phyloP scores from a whole-genome alignment of 2,113 vertebrate species.

The Trichomycterus rosablanca region DNA sequence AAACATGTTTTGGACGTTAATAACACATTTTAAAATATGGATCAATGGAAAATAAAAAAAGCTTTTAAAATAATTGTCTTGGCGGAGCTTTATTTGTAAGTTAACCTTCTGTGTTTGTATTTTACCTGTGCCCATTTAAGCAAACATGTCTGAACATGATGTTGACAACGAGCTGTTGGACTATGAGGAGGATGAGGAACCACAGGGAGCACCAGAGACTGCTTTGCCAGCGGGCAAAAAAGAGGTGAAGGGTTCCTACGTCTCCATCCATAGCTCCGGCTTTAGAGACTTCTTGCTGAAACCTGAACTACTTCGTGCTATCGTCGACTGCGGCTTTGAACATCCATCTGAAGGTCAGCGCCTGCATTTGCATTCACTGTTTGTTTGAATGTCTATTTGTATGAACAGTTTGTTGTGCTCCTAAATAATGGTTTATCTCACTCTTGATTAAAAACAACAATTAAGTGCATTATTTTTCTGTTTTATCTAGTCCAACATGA shows the following conservation, averaged over 20 bases:
- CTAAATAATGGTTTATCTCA: too few species aligned
- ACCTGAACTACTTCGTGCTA: conserved; percentile 80
- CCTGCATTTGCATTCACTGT: too few species aligned
- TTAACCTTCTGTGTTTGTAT: background rate
- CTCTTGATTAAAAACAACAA: too few species aligned
- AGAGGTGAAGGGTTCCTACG: conserved; percentile 83
- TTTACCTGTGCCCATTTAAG: background rate
- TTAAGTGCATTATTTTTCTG: too few species aligned
- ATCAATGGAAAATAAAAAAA: too few species aligned
- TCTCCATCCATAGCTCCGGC: conserved; percentile 86
- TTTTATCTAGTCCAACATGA: conserved; percentile 78
- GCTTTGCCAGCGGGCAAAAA: conserved; percentile 67
- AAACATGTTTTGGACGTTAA: too few species aligned
- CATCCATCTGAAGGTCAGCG: conserved; percentile 81
- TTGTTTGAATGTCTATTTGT: too few species aligned
- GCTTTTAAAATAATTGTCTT: too few species aligned
- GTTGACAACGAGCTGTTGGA: conserved; percentile 82
- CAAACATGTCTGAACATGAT: conserved; percentile 77
- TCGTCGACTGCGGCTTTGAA: conserved; percentile 85
- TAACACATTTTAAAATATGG: too few species aligned
- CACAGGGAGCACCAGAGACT: conserved; percentile 68
- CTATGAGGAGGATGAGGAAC: conserved; percentile 83
- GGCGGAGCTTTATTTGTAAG: too few species aligned
- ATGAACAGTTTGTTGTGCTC: too few species aligned
- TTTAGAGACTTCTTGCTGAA: conserved; percentile 85